Evolutionary conservation across 2,888 invertebrate genomes (phyloP).

Genomic region (Phorcus lineatus): DNA sequence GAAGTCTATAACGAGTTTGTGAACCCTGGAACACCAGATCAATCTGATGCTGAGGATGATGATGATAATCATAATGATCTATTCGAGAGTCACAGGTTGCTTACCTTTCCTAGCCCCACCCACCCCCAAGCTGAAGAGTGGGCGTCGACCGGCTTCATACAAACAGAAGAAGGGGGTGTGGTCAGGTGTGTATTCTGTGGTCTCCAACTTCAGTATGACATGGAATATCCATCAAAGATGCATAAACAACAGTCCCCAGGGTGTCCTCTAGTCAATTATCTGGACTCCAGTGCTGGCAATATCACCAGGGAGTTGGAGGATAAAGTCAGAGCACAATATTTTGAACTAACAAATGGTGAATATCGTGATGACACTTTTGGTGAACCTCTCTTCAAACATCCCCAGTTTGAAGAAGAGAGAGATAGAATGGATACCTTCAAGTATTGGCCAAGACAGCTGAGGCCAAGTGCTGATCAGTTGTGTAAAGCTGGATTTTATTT

Average conservation of each 20-base stretch:
- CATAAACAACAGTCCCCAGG: neutral
- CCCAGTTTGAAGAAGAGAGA: neutral
- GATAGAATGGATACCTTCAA: neutral
- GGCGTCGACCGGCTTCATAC: neutral
- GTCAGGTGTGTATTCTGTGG: neutral
- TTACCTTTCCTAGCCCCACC: conserved; percentile 1
- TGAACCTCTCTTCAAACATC: neutral
- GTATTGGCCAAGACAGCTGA: neutral
- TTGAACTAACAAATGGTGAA: neutral
- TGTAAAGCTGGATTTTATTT: neutral
- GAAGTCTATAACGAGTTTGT: too few species aligned
- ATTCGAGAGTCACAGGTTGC: neutral
- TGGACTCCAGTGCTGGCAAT: neutral
- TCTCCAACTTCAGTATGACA: neutral
- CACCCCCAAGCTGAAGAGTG: neutral
- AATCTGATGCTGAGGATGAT: neutral
- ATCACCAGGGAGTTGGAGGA: neutral
- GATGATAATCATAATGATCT: neutral
- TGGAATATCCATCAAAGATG: neutral
- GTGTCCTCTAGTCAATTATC: neutral
- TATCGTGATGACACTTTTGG: neutral
- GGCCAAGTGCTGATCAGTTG: neutral
- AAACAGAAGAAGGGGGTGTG: neutral
- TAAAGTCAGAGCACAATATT: neutral
- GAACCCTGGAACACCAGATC: too few species aligned